Conservation (phyloP, 1,140 invertebrate species). For the Drosophila arizonae region DNA sequence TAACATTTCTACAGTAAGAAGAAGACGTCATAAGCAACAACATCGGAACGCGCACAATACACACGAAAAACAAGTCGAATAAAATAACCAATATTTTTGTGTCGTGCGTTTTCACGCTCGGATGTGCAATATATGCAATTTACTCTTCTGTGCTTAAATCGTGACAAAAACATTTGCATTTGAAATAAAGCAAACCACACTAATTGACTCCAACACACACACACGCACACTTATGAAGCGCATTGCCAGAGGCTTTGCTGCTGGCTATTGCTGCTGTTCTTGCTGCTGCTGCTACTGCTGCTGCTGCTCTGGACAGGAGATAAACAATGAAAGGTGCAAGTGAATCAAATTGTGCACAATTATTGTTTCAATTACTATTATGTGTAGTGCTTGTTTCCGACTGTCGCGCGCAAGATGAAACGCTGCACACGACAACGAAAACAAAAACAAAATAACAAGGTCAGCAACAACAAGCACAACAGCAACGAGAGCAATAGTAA, state of each 20-base stretch:
- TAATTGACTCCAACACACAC: conserved; percentile 16
- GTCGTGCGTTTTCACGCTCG: conserved; percentile 3
- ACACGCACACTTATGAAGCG: conserved; percentile 15
- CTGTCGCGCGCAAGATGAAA: conserved; percentile 49
- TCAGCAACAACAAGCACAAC: conserved; percentile 33
- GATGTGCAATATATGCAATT: conserved; percentile 27
- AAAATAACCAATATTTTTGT: conserved; percentile 20
- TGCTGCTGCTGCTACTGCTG: conserved; percentile 3
- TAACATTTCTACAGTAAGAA: conserved; percentile 27
- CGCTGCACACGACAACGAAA: conserved; percentile 62
- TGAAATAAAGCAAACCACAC: not conserved
- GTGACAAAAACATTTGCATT: conserved; percentile 9
- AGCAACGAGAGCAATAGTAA: conserved; percentile 30
- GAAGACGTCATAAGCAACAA: conserved; percentile 31
- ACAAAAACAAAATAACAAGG: conserved; percentile 72
- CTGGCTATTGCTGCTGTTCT: not conserved
- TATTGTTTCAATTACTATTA: conserved; percentile 44
- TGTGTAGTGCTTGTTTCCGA: conserved; percentile 52
- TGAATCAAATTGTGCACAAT: conserved; percentile 66
- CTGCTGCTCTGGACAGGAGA: conserved; percentile 23
- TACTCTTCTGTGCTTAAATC: conserved; percentile 10
- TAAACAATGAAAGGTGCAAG: conserved; percentile 56
- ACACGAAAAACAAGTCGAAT: not conserved
- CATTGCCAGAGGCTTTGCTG: not conserved
- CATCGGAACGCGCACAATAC: conserved; percentile 46